These are phyloP conservation scores for Coluber constrictor DNA, from an alignment of 2,797 vertebrate genomes.

Conservation along the genomic window DNA sequence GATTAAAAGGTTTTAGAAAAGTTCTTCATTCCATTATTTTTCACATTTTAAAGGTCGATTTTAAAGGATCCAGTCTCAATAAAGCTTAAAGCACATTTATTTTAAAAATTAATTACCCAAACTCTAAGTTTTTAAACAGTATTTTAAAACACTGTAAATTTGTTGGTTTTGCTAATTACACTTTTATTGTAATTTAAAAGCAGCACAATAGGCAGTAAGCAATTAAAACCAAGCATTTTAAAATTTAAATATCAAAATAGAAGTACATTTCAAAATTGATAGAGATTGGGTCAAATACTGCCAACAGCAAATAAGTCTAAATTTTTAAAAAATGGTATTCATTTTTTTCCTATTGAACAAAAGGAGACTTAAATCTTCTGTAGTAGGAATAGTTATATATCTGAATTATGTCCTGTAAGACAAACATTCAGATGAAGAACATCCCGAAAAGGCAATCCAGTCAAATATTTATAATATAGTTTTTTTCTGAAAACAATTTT, in stretches of 20 bases:
- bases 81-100: neutral
- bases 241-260: neutral
- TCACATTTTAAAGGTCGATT: neutral
- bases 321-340: neutral
- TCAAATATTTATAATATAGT: neutral
- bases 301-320: neutral
- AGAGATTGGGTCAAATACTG: neutral
- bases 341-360: neutral
- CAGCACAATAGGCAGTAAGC: neutral
- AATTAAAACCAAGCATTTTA: neutral
- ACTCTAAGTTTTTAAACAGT: neutral
- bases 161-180: neutral
- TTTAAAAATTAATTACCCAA: neutral
- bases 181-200: neutral
- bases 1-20: neutral
- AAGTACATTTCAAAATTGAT: neutral
- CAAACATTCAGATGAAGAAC: neutral
- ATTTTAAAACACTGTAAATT: slow-evolving; percentile 7
- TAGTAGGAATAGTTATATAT: neutral
- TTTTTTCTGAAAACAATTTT: neutral
- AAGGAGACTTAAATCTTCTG: neutral
- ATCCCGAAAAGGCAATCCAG: neutral
- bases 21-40: neutral
- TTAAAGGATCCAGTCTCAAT: too few relatives aligned
- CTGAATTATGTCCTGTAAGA: neutral